Base-by-base conservation (phyloP, 2,888 invertebrate genomes). In the Tiphia femorata region DNA sequence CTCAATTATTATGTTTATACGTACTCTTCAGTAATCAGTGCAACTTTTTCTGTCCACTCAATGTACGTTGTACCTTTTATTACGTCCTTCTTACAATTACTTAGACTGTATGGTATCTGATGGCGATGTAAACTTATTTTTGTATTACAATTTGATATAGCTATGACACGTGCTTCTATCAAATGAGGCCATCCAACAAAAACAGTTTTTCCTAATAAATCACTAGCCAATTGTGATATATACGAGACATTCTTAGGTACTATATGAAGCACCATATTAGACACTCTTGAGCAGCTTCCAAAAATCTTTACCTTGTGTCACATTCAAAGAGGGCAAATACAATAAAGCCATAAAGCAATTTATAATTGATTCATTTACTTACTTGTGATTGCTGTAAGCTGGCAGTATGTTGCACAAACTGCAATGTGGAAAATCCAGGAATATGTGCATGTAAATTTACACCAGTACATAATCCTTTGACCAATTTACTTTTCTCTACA, bases 141-240 rank as follows among this genome's bases (percentile, higher is more conserved):
- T 1, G 4, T 7, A 0, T 87, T 85, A 42, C 84, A 85, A 70
- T 89, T 87, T 0, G 90, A 88, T 12, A 93, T 87, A 2, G 88
- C 86, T 37, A 89, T 81, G 2, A 93, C 91, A 74, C 88, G 89
- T 12, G 94, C 95, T 83, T 94, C 93, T n/a, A 89, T 87, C 49
- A 98, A 87, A 85, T 97, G 95, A 0, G 98, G 98, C 97, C 97
- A 98, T 3, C 90, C 90, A 2, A 95, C 93, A 86, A 90, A 93
- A 1, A 97, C 88, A 38, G 86, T 85, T 78, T 91, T 89, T 0
- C 93, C 94, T 8, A 97, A 80, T 29, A 92, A 81, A 33, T 91
- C 86, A 5, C 85, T 78, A 0, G 92, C 91, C 0, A 91, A 81
- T 3, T 85, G 79, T 30, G 87, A 84, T 58, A 88, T 64, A 65